Conservation (phyloP, 2,113 vertebrate species). For the Syrrhaptes paradoxus region DNA sequence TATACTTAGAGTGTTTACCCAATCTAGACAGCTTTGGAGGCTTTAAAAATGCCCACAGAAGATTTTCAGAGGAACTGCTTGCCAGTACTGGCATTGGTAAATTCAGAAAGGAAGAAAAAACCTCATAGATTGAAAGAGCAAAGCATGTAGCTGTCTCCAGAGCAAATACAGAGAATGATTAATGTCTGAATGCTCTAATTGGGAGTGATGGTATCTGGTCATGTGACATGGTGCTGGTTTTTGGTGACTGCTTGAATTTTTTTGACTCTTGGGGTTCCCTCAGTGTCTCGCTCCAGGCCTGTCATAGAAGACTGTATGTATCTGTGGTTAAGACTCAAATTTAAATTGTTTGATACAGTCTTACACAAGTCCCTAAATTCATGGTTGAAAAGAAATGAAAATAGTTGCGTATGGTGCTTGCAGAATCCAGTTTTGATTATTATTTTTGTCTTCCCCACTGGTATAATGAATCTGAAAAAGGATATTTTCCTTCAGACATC, state of each 20-base stretch:
- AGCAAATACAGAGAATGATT: neutral
- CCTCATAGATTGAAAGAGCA: neutral
- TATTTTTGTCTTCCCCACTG: neutral
- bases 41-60: neutral
- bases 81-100: neutral
- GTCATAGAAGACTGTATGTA: neutral
- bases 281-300: neutral
- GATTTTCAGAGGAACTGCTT: neutral
- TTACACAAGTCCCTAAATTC: neutral
- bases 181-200: neutral
- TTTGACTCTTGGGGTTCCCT: neutral
- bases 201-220: neutral
- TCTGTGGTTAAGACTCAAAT: neutral
- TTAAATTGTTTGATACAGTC: neutral
- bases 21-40: neutral
- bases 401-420: neutral
- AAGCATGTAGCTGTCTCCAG: neutral
- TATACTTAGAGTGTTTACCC: neutral
- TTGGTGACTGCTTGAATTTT: neutral
- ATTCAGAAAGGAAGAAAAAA: neutral
- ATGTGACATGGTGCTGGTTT: neutral
- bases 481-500: neutral
- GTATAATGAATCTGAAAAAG: neutral
- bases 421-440: neutral
- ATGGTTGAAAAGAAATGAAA: neutral